phyloP scores from a whole-genome alignment of 2,888 invertebrate species.

The Ectemnius continuus region DNA sequence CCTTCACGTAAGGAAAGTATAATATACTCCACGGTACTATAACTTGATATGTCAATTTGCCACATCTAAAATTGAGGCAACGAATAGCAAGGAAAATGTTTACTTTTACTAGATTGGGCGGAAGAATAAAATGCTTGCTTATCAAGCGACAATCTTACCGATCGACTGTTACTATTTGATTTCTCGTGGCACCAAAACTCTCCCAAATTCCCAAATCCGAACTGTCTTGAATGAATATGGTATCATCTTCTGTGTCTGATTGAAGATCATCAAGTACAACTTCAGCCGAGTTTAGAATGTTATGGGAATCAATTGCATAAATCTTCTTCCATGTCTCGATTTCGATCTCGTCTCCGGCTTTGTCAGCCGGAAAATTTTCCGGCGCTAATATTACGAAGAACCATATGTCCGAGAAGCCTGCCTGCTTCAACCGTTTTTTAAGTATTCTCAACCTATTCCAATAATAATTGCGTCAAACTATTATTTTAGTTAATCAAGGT shows the following conservation, averaged over 20 bases:
- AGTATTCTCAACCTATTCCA: slow-evolving; percentile 64
- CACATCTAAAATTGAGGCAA: slow-evolving; percentile 65
- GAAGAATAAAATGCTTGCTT: background rate
- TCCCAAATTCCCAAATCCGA: slow-evolving; percentile 64
- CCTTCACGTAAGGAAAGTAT: slow-evolving; percentile 75
- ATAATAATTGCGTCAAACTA: background rate
- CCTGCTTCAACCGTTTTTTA: slow-evolving; percentile 63
- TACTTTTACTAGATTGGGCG: background rate
- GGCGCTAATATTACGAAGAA: slow-evolving; percentile 65
- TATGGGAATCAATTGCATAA: slow-evolving; percentile 53
- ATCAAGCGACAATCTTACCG: slow-evolving; percentile 50
- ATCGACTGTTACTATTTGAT: slow-evolving; percentile 70
- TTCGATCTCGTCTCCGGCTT: slow-evolving; percentile 57
- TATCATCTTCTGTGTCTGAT: slow-evolving; percentile 47
- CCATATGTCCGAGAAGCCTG: slow-evolving; percentile 61
- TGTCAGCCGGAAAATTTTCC: slow-evolving; percentile 34
- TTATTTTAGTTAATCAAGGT: too few relatives aligned
- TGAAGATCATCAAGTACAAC: slow-evolving; percentile 45
- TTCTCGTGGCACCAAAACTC: slow-evolving; percentile 62
- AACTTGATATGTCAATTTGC: slow-evolving; percentile 73
- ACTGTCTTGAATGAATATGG: slow-evolving; percentile 64
- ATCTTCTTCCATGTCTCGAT: slow-evolving; percentile 63
- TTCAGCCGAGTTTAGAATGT: slow-evolving; percentile 39
- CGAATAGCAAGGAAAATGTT: background rate
- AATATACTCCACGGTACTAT: slow-evolving; percentile 76